A percentile compares a stretch with the other conserved stretches of the same genome.
phyloP scores from a whole-genome alignment of 2,113 vertebrate genomes.

The Prunella fulvescens region DNA sequence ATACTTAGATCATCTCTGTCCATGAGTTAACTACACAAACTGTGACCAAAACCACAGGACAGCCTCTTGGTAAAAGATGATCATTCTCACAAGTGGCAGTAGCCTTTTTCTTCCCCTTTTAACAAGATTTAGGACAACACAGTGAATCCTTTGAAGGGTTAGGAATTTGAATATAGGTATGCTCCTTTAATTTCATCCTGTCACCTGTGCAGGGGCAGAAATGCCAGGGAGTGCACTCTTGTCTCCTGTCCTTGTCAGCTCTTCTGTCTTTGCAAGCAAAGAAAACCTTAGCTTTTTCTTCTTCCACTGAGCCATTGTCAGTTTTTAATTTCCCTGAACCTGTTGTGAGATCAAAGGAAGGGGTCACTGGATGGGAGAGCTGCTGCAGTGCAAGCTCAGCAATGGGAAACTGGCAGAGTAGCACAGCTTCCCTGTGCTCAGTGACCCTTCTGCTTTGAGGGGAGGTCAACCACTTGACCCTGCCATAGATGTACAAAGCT shows the following conservation, averaged over 20 bases:
- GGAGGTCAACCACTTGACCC: not conserved
- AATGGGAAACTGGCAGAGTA: not conserved
- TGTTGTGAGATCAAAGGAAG: not conserved
- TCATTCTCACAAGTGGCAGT: not conserved
- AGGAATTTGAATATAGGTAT: not conserved
- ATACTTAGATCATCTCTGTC: not conserved
- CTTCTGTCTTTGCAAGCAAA: not conserved
- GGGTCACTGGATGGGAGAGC: not conserved
- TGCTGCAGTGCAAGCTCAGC: not conserved
- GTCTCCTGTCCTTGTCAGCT: not conserved
- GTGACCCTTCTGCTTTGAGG: not conserved
- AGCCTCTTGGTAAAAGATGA: not conserved
- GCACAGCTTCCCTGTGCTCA: not conserved
- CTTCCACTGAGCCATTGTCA: not conserved
- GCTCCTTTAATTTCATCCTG: not conserved
- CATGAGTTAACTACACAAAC: not conserved
- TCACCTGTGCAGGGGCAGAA: not conserved
- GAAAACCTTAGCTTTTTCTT: not conserved
- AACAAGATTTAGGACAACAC: not conserved
- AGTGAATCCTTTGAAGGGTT: not conserved
- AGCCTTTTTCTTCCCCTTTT: not conserved
- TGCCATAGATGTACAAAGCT: not conserved
- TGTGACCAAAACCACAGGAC: not conserved
- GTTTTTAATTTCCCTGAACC: not conserved
- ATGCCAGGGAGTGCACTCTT: not conserved